Evolutionary conservation across 2,797 vertebrate species (phyloP), one percentile per base, ranked within the genome.

Genomic region (Perodicticus potto): DNA sequence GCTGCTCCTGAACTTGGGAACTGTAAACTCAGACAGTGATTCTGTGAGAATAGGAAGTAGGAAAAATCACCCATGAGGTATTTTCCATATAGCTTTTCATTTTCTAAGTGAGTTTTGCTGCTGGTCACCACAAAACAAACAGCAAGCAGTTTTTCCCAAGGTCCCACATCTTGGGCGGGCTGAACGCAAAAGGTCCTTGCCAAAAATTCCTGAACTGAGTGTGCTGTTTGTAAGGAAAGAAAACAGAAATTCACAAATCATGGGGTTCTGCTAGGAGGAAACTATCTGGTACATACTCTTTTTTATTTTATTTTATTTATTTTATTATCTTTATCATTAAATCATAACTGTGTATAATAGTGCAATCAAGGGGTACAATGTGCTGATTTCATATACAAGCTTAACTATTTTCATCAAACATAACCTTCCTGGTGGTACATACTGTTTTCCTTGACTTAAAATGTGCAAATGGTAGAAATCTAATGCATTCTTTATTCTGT

Each of bases 1-100:
- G 65, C 49, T 94, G 29, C 27, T 45, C n/a, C 25, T 96, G 84
- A 93, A 61, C 81, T 96, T 95, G 84, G 37, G 70, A 91, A 92
- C 69, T 91, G 0, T 53, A 80, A 69, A 49, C 43, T 63, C 67
- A 92, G 90, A 95, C 57, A 92, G 90, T 34, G 82, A 87, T 94
- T 95, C 84, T 77, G 83, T 96, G 86, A 98, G 91, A 97, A 86
- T 77, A 91, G 98, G 93, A 70, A 97, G 55, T 81, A 77, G 84
- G 55, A 85, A 98, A 98, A 93, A 91, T 97, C 91, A 97, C 37
- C 85, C 95, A 92, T 5, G 86, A 88, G n/a, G 80, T 84, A 84
- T 95, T 98, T 98, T 86, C 22, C 77, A 53, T 77, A 96, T 91
- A 87, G 67, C 9, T 94, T 92, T 94, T 70, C 96, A 97, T 92